These are phyloP conservation scores for Sycobia sp. DNA, from an alignment of 1,140 invertebrate genomes.

Conservation along the genomic window DNA sequence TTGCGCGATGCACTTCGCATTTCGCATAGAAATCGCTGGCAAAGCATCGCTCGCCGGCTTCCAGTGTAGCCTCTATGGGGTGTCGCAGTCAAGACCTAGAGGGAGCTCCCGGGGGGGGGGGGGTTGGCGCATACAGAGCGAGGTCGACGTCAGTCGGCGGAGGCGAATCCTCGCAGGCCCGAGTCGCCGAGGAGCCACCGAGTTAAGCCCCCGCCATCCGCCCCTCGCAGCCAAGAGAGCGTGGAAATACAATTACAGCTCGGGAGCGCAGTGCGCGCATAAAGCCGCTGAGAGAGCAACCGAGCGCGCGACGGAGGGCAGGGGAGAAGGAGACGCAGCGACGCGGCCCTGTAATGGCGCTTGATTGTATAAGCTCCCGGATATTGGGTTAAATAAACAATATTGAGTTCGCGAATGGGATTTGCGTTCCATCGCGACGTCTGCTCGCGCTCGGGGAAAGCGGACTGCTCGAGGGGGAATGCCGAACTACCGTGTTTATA, in stretches of 20 bases:
- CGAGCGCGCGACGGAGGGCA: no score
- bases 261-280: no score
- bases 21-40: no score
- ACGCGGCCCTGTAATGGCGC: constrained; percentile 50
- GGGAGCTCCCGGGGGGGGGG: no score
- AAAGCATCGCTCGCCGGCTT: no score
- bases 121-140: no score
- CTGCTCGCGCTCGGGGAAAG: background rate
- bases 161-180: background rate
- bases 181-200: constrained; percentile 7
- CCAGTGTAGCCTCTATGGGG: no score
- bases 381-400: constrained; percentile 60
- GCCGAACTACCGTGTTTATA: no score
- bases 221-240: constrained; percentile 29
- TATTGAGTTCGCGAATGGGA: constrained; percentile 52
- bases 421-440: constrained; percentile 33
- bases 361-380: constrained; percentile 55
- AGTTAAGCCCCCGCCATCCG: background rate
- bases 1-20: no score
- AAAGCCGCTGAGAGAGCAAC: no score
- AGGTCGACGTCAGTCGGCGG: background rate
- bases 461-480: background rate
- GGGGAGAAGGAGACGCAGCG: no score
- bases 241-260: constrained; percentile 57
- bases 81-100: no score